phyloP scores from a whole-genome alignment of 1,140 invertebrate species.

The Diachasma alloeum region DNA sequence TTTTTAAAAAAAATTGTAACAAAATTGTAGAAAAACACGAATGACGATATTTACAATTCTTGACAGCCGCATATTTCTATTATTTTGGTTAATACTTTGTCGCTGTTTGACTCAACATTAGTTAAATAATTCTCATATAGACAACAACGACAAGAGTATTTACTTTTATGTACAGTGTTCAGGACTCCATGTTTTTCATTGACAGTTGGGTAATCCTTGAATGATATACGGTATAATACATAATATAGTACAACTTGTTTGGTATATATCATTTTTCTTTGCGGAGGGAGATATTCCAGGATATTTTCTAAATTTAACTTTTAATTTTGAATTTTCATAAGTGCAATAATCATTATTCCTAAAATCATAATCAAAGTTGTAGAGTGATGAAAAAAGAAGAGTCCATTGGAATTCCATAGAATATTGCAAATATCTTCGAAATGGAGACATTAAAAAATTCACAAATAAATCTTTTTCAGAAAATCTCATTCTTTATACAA shows the following conservation, averaged over 20 bases:
- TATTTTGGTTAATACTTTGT: conserved; percentile 13
- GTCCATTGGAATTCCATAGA: too few relatives aligned
- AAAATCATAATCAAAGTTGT: too few relatives aligned
- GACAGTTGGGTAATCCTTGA: background rate
- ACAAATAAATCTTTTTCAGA: too few relatives aligned
- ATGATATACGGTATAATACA: conserved; percentile 34
- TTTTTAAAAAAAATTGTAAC: conserved; percentile 40
- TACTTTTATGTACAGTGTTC: conserved; percentile 19
- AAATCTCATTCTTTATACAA: too few relatives aligned
- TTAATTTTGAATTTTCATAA: background rate
- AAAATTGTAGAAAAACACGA: conserved; percentile 59
- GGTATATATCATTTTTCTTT: conserved; percentile 23
- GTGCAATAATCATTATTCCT: background rate
- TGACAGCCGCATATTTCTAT: conserved; percentile 27
- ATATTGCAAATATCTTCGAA: too few relatives aligned
- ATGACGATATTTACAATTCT: conserved; percentile 45
- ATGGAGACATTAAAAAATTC: too few relatives aligned
- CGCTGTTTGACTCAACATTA: conserved; percentile 17
- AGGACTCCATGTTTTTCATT: background rate
- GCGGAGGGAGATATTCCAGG: background rate
- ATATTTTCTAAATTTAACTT: background rate
- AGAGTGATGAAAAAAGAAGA: too few relatives aligned
- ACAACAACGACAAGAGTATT: conserved; percentile 33
- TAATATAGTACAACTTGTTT: conserved; percentile 47
- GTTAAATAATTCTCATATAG: conserved; percentile 36